These are phyloP conservation scores for Lepidurus arcticus DNA, from an alignment of 1,140 invertebrate species.

Conservation along the genomic window DNA sequence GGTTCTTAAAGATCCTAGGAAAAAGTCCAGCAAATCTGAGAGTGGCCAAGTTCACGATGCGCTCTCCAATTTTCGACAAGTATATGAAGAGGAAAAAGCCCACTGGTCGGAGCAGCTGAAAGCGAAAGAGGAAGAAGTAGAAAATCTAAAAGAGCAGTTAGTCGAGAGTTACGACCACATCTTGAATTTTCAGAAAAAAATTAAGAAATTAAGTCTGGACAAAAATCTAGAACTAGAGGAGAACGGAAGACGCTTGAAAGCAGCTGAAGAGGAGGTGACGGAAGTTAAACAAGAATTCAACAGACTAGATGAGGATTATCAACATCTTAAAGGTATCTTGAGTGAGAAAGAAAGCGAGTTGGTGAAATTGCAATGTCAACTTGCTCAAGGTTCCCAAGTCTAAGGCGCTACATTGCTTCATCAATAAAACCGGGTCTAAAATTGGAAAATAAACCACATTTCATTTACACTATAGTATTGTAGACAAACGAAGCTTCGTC, in stretches of 20 bases:
- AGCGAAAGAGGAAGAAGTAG: background rate
- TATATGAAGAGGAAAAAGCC: background rate
- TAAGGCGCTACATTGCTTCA: no score
- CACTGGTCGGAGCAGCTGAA: background rate
- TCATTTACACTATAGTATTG: no score
- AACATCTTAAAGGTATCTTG: background rate
- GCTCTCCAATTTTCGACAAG: background rate
- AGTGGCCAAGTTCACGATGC: background rate
- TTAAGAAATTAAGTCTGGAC: background rate
- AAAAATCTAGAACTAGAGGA: conserved; percentile 3
- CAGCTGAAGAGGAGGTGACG: background rate
- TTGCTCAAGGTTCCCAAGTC: no score
- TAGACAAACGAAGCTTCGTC: no score
- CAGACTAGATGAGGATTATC: background rate
- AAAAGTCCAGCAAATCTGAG: background rate
- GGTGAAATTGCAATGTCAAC: no score
- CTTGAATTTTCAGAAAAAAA: background rate
- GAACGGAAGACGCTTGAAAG: background rate
- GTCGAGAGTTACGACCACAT: background rate
- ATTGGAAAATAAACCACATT: no score
- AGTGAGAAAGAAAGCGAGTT: no score
- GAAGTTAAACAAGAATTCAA: background rate
- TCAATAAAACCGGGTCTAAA: no score
- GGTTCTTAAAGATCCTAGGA: no score
- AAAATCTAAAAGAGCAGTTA: background rate